Base-by-base conservation (phyloP, 2,888 invertebrate genomes). In the Hirtodrosophila histrioides region DNA sequence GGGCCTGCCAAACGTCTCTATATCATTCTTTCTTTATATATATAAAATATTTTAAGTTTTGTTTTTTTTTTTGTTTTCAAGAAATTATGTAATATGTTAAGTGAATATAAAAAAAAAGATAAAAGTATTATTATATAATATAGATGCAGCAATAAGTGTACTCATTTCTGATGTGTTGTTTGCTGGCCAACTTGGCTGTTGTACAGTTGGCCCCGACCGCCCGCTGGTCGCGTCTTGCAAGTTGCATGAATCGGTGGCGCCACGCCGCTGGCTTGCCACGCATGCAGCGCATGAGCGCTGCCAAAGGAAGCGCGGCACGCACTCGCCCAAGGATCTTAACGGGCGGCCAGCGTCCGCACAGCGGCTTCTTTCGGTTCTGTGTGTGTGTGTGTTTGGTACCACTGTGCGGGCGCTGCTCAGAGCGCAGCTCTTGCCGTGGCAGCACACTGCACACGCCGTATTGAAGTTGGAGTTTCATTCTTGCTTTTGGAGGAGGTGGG, bases 121-220 rank as follows among this genome's bases (percentile, higher is more conserved):
- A 39, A 40, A 63, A 51, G 37, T 67, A 61, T 64, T 66, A 56
- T 62, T 31, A 27, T 31, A 55, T 75, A 60, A 61, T 23, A 50
- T 71, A 75, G 74, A 63, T 75, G 63, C 71, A 77, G 75, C 62
- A 49, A 64, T 70, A 62, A 71, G 78, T 79, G 84, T 83, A 80
- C 75, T 80, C 75, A 49, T 77, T 78, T 83, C 17, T 75, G 5
- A 31, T 62, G 51, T 44, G 39, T 7, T 55, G 50, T 72, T 60
- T 71, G 57, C 17, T 36, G 74, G 73, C 73, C 71, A 33, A 62
- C 11, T 44, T 44, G 3, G 67, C 29, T 69, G 55, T 50, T 55
- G 54, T 33, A 39, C 23, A 35, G 7, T 58, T 37, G 54, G 55
- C 55, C 55, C 29, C 8, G 43, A 31, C 17, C 51, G 65, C 53